A percentile compares a stretch with the other conserved stretches of the same genome.
These are phyloP conservation scores for human DNA, from an alignment of 2,113 vertebrate genomes.

Conservation along the genomic window GRCh38 chr11:7778001-7778500, in stretches of 20 bases:
- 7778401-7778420: not conserved
- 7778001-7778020: not conserved
- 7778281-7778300: not conserved
- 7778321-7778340: not conserved
- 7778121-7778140: not conserved
- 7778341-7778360: not conserved
- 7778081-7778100: not conserved
- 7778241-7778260: not conserved
- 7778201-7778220: not conserved
- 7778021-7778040: not conserved
- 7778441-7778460: not conserved
- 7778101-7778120: not conserved
- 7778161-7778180: not conserved
- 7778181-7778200: not conserved
- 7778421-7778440: not conserved
- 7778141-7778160: not conserved
- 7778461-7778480: not conserved
- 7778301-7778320: not conserved
- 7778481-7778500: not conserved
- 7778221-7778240: not conserved
- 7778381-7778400: not conserved
- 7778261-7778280: not conserved
- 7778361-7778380: not conserved
- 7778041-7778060: not conserved
- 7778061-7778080: not conserved